Evolutionary conservation across 2,888 invertebrate species (phyloP).

Genomic region (Ophraella communa): DNA sequence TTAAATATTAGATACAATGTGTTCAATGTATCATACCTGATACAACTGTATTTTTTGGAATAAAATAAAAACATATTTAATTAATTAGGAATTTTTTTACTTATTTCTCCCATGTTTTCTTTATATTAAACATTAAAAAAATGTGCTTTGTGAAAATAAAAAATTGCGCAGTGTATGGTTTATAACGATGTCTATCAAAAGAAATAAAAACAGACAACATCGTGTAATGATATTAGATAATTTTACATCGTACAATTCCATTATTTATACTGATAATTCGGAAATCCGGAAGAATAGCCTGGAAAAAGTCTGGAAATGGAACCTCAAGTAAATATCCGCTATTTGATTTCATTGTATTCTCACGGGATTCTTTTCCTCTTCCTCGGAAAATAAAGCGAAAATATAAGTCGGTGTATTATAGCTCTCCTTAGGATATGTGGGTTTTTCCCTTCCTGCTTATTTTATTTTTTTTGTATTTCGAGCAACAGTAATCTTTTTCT

Average conservation of each 20-base stretch:
- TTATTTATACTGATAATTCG: not conserved
- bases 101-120: no score
- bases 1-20: no score
- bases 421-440: conserved; percentile 3
- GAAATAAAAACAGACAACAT: not conserved
- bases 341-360: conserved; percentile 35
- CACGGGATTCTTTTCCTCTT: conserved; percentile 19
- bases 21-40: no score
- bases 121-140: no score
- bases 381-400: conserved; percentile 32
- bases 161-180: no score
- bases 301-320: not conserved
- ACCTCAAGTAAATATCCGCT: conserved; percentile 21
- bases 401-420: conserved; percentile 27
- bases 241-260: not conserved
- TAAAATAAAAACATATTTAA: no score
- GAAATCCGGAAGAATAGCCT: not conserved
- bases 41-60: no score
- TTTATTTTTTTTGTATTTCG: not conserved
- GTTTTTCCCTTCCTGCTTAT: not conserved
- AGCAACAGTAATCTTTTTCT: conserved; percentile 3
- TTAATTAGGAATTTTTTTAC: no score
- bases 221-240: not conserved
- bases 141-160: no score
- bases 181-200: not conserved